Evolutionary conservation across 35 echinoderm and acorn worm species (phyloP).

Genomic region (Heliocidaris tuberculata): DNA sequence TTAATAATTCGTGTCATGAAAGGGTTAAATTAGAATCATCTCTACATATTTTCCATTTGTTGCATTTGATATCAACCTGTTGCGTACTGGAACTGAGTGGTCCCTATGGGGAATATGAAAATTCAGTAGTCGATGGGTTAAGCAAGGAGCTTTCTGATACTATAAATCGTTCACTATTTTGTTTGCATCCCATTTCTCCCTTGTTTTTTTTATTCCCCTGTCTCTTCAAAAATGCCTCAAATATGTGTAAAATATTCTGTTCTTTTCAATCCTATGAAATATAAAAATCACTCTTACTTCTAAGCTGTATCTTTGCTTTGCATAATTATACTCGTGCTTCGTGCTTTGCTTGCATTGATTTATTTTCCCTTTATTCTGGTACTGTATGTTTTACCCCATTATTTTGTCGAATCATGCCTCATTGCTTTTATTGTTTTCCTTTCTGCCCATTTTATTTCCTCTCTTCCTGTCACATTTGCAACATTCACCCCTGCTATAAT

Average conservation of each 20-base stretch:
- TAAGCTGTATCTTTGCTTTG: background rate
- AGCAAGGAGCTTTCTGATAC: background rate
- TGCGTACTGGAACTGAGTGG: background rate
- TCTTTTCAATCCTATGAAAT: background rate
- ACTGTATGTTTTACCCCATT: background rate
- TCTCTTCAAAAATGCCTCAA: background rate
- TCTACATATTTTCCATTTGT: no score
- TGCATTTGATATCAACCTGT: no score
- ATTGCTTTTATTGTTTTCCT: constrained; percentile 14
- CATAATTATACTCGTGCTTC: background rate
- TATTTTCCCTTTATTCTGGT: background rate
- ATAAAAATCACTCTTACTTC: background rate
- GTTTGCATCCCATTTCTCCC: background rate
- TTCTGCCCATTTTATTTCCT: background rate
- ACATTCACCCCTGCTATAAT: background rate
- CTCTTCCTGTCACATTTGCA: background rate
- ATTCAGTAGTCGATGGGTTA: background rate
- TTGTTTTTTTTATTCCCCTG: background rate
- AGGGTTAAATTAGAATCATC: no score
- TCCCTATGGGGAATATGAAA: background rate
- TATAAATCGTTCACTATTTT: background rate
- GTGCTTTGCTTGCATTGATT: background rate
- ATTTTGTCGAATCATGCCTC: background rate
- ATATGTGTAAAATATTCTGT: background rate
- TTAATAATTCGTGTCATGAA: no score